Conservation (phyloP, 2,888 invertebrate genomes). For the Tinea pellionella region DNA sequence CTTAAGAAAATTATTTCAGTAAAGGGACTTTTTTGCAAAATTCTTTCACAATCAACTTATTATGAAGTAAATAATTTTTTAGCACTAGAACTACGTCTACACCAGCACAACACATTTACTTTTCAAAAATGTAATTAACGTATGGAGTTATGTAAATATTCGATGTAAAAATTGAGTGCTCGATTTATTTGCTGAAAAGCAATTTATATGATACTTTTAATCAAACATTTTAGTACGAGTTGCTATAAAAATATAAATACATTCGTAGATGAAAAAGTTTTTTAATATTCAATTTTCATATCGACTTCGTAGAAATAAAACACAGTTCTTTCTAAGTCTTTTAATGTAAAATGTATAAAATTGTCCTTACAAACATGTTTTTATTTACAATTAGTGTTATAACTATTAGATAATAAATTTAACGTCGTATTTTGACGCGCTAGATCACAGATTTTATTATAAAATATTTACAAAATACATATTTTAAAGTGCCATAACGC, state of each 20-base stretch:
- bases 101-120: too few relatives aligned
- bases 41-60: not conserved
- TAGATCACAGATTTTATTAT: constrained; percentile 4
- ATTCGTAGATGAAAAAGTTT: not conserved
- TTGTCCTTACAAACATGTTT: not conserved
- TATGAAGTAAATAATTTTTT: too few relatives aligned
- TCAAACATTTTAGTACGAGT: too few relatives aligned
- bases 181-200: too few relatives aligned
- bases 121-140: too few relatives aligned
- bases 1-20: constrained; percentile 6
- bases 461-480: constrained; percentile 4
- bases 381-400: not conserved
- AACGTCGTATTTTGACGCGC: not conserved
- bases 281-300: not conserved
- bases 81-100: too few relatives aligned
- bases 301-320: not conserved
- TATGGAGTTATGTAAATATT: too few relatives aligned
- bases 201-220: too few relatives aligned
- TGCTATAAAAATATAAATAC: not conserved
- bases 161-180: too few relatives aligned
- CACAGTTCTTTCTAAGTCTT: not conserved
- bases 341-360: not conserved
- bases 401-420: not conserved
- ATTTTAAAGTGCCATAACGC: not conserved
- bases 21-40: constrained; percentile 19